Base-by-base conservation (phyloP, 2,888 invertebrate species). In the Troilus luridus region DNA sequence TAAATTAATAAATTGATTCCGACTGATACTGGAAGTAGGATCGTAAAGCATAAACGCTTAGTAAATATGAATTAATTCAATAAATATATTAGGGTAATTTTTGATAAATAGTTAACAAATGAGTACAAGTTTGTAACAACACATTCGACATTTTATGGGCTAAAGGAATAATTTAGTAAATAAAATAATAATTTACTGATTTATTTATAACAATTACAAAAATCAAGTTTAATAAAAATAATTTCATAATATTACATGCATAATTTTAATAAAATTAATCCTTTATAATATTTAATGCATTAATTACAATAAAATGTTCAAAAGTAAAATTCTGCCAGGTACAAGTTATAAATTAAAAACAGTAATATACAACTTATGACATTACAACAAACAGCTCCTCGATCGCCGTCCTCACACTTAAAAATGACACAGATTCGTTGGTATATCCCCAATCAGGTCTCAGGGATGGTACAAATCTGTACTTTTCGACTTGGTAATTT, bases 191-290 rank as follows among this genome's bases (percentile, higher is more conserved):
- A 85, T 85, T 85, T 85, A 58, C 56, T 56, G 85, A 56, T 85
- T 85, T 85, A 85, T 85, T 85, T 85, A 85, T 85, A 85, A 85
- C 85, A 85, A 85, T 85, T 56, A 85, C 27, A 85, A 81, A 85
- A 56, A 85, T 85, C 56, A 85, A 41, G 21, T 85, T 11, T 85
- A 56, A 56, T 56, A 58, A 56, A 56, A 85, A 56, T 85, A n/a
- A 81, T 24, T 24, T 12, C 24, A 24, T 64, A 8, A 21, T 64
- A 64, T n/a, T 64, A 21, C 64, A 64, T 64, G 64, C 64, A 21
- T 64, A 21, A 21, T 21, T 64, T 21, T 64, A n/a, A 67, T 67
- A 67, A 67, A 67, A 24, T 12, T 67, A 67, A 67, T 24, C 11
- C 9, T 24, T 24, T 77, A 72, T 1, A 72, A 72, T 72, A 27